Evolutionary conservation across 2,797 vertebrate species (phyloP), one percentile per base, ranked within the genome.

Genomic region (Pangasius macronema): DNA sequence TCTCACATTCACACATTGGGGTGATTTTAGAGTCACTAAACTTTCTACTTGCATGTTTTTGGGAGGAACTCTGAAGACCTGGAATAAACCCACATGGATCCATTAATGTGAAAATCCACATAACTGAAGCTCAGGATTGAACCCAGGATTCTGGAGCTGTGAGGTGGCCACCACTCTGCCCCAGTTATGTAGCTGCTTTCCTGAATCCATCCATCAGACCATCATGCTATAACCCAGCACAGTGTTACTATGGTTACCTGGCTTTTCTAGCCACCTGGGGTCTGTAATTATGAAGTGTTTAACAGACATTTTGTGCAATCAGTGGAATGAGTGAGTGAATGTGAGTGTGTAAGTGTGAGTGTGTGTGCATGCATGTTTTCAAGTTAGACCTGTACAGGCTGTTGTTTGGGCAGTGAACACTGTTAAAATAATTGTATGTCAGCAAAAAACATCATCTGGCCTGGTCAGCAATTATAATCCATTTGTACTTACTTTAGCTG

Each of bases 211-310:
- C 72, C 30, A 70, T 87, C 77, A 39, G 75, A 73, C 82, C 76
- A 88, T 82, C 42, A 70, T 65, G 53, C 63, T 49, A 84, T 36
- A 61, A 67, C 22, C 2, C 81, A 55, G 20, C 46, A 67, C 82
- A 61, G 70, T 0, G 90, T 94, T 94, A 90, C 93, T 84, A 92
- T 93, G 92, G 94, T 94, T 93, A 92, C 92, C 33, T 42, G 73
- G 59, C 79, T 42, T 88, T 93, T 92, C 90, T 91, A 88, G 90
- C 92, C 91, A 94, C 91, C 93, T 92, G 91, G 90, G 73, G 82
- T 63, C 91, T 89, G 90, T 87, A 91, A 93, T 93, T 90, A 92
- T 42, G 84, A 83, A 85, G 85, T 86, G 33, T 81, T 90, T 75
- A 73, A 80, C 70, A 83, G 77, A 36, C 46, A 27, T 39, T 18